Base-by-base conservation (phyloP, 2,888 invertebrate genomes). In the Drosophila incognita region DNA sequence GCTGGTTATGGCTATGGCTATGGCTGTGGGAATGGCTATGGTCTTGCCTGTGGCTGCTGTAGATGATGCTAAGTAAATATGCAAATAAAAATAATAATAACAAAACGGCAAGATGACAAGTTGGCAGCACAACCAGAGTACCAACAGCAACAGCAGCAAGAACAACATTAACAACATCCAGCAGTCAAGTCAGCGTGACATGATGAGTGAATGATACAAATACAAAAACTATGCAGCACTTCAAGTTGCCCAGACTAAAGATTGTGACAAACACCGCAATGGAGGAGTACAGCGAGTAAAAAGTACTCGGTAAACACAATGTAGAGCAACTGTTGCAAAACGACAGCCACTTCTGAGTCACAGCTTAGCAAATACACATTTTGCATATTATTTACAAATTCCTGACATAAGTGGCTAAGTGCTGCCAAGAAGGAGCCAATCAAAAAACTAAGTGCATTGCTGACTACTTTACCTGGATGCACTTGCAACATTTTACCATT, bases 181-280 rank as follows among this genome's bases (percentile, higher is more conserved):
- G 35, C 66, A 69, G 74, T 68, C 75, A 77, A 74, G 72, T 64
- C 79, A 69, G 75, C 70, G 81, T 79, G 83, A 81, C 85, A 81
- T 74, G 85, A 87, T 86, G 87, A 79, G 79, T 78, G 82, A 87
- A 81, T 83, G 88, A 85, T 81, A 87, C 77, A 83, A 74, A 56
- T 56, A 29, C n/a, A 56, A 56, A 74, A 79, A 78, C 73, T 53
- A 76, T 51, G 69, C 29, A 35, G 38, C 46, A 61, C 42, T 48
- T 57, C 48, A 63, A 69, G 48, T 51, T 53, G 38, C 67, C 38
- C 40, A 40, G 42, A 51, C 64, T 21, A 21, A 35, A 51, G 67
- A 33, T 69, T 63, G 77, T 63, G 60, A 72, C 64, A 54, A 76
- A 66, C 51, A 46, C 24, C 33, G 57, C 51, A 60, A 74, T 51